These are phyloP conservation scores for Psilopsiagon aurifrons DNA, from an alignment of 2,113 vertebrate species.

Conservation along the genomic window DNA sequence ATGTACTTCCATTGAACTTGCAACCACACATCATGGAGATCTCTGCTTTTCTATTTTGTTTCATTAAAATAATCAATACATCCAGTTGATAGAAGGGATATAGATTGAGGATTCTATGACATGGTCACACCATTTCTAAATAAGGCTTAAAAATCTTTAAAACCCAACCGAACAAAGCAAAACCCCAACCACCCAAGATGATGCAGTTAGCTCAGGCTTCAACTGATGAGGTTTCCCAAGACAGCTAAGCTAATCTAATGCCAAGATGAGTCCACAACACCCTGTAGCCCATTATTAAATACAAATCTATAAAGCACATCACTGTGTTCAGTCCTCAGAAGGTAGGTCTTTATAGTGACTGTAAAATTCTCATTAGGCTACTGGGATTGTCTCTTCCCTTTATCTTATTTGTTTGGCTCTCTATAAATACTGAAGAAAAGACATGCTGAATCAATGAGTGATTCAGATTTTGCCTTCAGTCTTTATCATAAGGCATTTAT, in stretches of 20 bases:
- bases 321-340: slow-evolving; percentile 35
- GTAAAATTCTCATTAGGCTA: slow-evolving; percentile 61
- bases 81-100: not conserved
- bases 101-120: not conserved
- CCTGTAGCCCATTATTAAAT: not conserved
- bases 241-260: not conserved
- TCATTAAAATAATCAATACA: not conserved
- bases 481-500: slow-evolving; percentile 60
- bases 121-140: not conserved
- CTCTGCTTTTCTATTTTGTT: not conserved
- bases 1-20: not conserved
- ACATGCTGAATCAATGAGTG: slow-evolving; percentile 45
- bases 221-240: not conserved
- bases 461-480: slow-evolving; percentile 65
- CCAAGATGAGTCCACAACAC: not conserved
- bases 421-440: slow-evolving; percentile 54
- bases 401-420: slow-evolving; percentile 56
- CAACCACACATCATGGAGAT: not conserved
- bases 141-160: not conserved
- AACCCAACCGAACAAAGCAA: not conserved
- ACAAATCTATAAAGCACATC: slow-evolving; percentile 45
- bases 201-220: not conserved
- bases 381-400: slow-evolving; percentile 58
- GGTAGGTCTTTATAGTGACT: slow-evolving; percentile 42
- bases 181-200: not conserved